A percentile compares a stretch with the other conserved stretches of the same genome.
Evolutionary conservation across 2,888 invertebrate genomes (phyloP).

Genomic region (Thereva unica): DNA sequence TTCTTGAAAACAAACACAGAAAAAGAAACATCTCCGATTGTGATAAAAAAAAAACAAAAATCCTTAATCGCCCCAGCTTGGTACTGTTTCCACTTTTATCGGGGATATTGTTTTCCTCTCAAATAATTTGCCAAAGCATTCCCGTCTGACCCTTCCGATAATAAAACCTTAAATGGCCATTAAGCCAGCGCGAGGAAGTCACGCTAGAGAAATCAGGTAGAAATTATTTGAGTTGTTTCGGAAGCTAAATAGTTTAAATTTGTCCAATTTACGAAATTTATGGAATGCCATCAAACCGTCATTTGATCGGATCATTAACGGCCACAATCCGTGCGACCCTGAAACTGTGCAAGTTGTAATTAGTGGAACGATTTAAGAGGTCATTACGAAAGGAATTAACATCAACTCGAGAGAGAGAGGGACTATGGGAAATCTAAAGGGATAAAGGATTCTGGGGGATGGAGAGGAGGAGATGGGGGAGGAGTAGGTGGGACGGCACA

Average conservation of each 20-base stretch:
- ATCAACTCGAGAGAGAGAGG: conserved; percentile 26
- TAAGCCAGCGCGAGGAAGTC: no score
- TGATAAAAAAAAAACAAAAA: no score
- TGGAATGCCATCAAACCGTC: conserved; percentile 17
- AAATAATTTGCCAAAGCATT: no score
- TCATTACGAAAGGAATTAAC: conserved; percentile 23
- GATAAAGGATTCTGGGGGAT: conserved; percentile 2
- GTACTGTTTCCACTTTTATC: no score
- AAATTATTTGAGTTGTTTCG: conserved; percentile 17
- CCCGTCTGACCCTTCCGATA: no score
- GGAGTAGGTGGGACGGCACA: background rate
- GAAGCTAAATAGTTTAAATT: conserved; percentile 1
- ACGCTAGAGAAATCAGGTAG: background rate
- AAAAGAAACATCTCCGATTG: no score
- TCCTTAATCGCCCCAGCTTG: no score
- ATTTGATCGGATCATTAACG: conserved; percentile 27
- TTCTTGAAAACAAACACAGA: no score
- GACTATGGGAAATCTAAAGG: background rate
- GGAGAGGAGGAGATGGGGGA: background rate
- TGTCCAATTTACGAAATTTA: conserved; percentile 18
- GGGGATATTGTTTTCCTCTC: no score
- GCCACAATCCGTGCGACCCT: conserved; percentile 22
- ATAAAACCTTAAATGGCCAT: no score
- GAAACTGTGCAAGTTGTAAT: conserved; percentile 11
- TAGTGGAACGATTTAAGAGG: conserved; percentile 18